Evolutionary conservation across 2,797 vertebrate species (phyloP).

Genomic region (Leptoclinus maculatus): DNA sequence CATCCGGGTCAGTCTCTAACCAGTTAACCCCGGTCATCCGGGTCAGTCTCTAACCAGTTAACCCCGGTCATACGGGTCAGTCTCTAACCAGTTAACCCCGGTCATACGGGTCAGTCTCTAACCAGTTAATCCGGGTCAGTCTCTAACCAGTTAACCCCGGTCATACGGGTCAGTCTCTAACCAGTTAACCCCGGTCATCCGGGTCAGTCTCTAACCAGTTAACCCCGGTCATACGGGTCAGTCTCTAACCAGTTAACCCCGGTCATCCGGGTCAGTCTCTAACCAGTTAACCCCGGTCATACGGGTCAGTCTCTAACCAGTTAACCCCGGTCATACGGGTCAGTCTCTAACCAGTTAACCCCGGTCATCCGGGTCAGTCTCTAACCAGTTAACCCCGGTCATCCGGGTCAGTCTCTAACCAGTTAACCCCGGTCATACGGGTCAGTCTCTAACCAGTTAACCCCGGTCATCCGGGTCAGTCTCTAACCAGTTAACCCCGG

Average conservation of each 20-base stretch:
- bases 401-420: slow-evolving; percentile 71
- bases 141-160: background rate
- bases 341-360: too few species aligned
- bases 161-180: too few species aligned
- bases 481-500: background rate
- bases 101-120: background rate
- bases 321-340: too few species aligned
- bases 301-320: too few species aligned
- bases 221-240: background rate
- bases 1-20: background rate
- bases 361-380: too few species aligned
- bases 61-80: background rate
- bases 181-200: too few species aligned
- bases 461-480: background rate
- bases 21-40: too few species aligned
- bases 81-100: too few species aligned
- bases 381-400: slow-evolving; percentile 59
- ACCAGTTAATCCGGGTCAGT: background rate
- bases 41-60: background rate
- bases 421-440: slow-evolving; percentile 83
- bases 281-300: too few species aligned
- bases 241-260: background rate
- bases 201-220: background rate
- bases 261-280: too few species aligned
- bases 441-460: slow-evolving; percentile 3